Evolutionary conservation across 2,113 vertebrate genomes (phyloP), one percentile per base, ranked within the genome.

Genomic region (Hydrolagus affinis): DNA sequence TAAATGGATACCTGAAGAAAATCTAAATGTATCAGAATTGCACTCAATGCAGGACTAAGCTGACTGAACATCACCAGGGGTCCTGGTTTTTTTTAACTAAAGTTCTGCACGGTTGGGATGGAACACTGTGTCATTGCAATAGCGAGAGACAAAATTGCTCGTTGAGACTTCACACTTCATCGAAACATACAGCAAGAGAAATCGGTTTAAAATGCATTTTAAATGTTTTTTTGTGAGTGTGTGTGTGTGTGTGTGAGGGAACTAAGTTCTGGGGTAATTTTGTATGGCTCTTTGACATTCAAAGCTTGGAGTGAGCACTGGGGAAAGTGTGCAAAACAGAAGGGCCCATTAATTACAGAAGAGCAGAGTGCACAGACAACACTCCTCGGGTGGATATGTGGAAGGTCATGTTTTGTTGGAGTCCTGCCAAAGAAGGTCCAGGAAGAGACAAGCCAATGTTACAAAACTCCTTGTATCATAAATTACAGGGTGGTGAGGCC

Each of bases 1-100:
- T 94, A 88, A 87, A 91, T 93, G 94, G 93, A 93, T 95, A 93
- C 87, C 93, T 95, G 94, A 94, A 95, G 95, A 95, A 96, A 96
- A 94, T 96, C 88, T 93, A 96, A 96, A 95, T 94, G 95, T 94
- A 95, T 94, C 94, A 95, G 94, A 96, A 95, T 96, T 95, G 94
- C 94, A 94, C 93, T 96, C 92, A 96, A 95, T 95, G 89, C 94
- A 92, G 94, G 95, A 94, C 93, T 94, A 94, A 96, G 94, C 95
- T 94, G 95, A 91, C 95, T 93, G 95, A 94, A 94, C 93, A 95
- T 94, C 96, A 95, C 95, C 91, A 94, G 96, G 95, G 95, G 95
- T 94, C 95, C 94, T 93, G 95, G 95, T 95, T 95, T 93, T 64
- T 83, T 21, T n/a, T n/a, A n/a, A 66, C 25, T 3, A 0, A 3